Percentiles rank a stretch among this genome's conserved stretches.
Evolutionary conservation across 2,888 invertebrate genomes (phyloP).

Genomic region (Trachelus iudaicus): DNA sequence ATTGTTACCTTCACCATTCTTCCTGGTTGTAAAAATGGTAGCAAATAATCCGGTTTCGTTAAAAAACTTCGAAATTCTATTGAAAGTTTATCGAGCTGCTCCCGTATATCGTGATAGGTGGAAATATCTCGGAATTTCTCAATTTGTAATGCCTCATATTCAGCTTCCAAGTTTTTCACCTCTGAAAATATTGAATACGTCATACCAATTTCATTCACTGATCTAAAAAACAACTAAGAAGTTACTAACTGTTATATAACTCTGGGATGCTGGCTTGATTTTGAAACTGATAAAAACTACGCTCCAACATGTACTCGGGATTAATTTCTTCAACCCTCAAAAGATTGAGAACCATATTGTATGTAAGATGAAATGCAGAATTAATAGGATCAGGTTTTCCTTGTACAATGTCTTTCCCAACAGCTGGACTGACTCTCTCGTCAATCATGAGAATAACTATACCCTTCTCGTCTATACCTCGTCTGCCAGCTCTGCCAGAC

Average conservation of each 20-base stretch:
- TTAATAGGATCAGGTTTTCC: conserved; percentile 97
- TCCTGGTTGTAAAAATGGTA: conserved; percentile 96
- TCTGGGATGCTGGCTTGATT: conserved; percentile 95
- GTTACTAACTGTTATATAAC: conserved; percentile 81
- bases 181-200: conserved; percentile 66
- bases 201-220: not conserved
- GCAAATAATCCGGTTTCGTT: conserved; percentile 86
- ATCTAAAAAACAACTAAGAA: not conserved
- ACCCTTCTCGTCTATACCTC: conserved; percentile 96
- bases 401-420: conserved; percentile 82
- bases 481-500: conserved; percentile 97
- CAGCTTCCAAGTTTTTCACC: conserved; percentile 74
- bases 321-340: conserved; percentile 98
- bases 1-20: conserved; percentile 84
- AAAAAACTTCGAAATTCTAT: conserved; percentile 82
- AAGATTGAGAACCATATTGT: conserved; percentile 98
- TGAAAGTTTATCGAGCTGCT: conserved; percentile 81
- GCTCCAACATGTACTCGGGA: conserved; percentile 98
- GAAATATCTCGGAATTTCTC: conserved; percentile 79
- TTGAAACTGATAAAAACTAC: conserved; percentile 99
- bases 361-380: conserved; percentile 98
- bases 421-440: conserved; percentile 88
- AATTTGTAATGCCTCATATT: conserved; percentile 74
- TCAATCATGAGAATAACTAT: conserved; percentile 99
- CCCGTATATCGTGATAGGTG: conserved; percentile 86